A percentile compares a stretch with the other conserved stretches of the same genome.
Evolutionary conservation across 2,797 vertebrate species (phyloP).

Genomic region (Clamator glandarius): DNA sequence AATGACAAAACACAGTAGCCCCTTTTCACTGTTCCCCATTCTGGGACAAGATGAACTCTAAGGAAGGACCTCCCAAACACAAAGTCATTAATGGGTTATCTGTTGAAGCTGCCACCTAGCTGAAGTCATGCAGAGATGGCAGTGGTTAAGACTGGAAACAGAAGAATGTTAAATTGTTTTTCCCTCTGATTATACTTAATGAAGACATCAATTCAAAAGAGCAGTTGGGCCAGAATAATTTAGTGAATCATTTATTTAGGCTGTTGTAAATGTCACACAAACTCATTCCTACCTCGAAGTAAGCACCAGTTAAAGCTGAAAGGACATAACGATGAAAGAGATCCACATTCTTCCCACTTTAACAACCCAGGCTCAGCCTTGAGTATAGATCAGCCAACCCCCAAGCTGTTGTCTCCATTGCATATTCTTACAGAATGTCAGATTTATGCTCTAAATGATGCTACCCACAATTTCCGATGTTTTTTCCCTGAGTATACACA

Average conservation of each 20-base stretch:
- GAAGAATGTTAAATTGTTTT: background rate
- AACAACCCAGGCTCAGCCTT: background rate
- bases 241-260: background rate
- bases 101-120: background rate
- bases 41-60: background rate
- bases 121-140: background rate
- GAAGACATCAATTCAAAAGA: background rate
- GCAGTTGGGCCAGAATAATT: background rate
- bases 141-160: background rate
- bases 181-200: background rate
- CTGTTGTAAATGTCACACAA: background rate
- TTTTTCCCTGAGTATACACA: background rate
- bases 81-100: background rate
- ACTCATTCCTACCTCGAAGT: background rate
- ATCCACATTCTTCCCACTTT: background rate
- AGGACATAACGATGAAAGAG: background rate
- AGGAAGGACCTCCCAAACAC: background rate
- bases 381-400: background rate
- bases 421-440: background rate
- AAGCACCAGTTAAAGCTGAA: background rate
- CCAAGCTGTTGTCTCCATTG: background rate
- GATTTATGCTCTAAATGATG: background rate
- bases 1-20: background rate
- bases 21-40: background rate
- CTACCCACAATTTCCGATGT: fast-evolving